Evolutionary conservation across 1,140 invertebrate genomes (phyloP).

Genomic region (Rhopalosiphum padi): DNA sequence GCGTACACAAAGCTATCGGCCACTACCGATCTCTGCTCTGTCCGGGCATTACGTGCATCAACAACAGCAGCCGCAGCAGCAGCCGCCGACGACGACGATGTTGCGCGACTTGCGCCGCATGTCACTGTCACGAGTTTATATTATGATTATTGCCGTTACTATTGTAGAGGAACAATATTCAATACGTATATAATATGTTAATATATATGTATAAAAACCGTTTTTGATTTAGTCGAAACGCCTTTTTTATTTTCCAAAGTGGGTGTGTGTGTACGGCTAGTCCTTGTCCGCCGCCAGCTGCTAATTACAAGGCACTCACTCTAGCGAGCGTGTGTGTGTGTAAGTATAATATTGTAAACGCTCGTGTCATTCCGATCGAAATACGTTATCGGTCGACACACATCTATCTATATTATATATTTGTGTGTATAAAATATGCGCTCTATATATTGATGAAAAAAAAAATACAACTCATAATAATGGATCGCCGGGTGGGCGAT

Average conservation of each 20-base stretch:
- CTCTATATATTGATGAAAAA: not conserved
- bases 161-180: not conserved
- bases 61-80: too few relatives aligned
- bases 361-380: slow-evolving; percentile 48
- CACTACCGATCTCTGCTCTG: slow-evolving; percentile 41
- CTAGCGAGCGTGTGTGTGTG: not conserved
- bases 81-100: not conserved
- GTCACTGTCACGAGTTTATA: slow-evolving; percentile 52
- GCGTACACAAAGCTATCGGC: slow-evolving; percentile 48
- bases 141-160: slow-evolving; percentile 16
- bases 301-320: slow-evolving; percentile 56
- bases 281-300: slow-evolving; percentile 11
- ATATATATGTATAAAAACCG: not conserved
- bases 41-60: not conserved
- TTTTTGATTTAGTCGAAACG: slow-evolving; percentile 44
- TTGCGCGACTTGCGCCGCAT: slow-evolving; percentile 38
- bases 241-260: slow-evolving; percentile 37
- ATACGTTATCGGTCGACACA: slow-evolving; percentile 41
- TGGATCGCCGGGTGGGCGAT: slow-evolving; percentile 39
- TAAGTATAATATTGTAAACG: slow-evolving; percentile 50
- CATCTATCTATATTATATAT: slow-evolving; percentile 29
- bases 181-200: not conserved
- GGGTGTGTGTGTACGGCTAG: slow-evolving; percentile 31
- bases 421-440: not conserved
- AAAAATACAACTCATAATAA: slow-evolving; percentile 30